Base-by-base conservation (phyloP, 2,113 vertebrate genomes). In the Heliornis fulica region DNA sequence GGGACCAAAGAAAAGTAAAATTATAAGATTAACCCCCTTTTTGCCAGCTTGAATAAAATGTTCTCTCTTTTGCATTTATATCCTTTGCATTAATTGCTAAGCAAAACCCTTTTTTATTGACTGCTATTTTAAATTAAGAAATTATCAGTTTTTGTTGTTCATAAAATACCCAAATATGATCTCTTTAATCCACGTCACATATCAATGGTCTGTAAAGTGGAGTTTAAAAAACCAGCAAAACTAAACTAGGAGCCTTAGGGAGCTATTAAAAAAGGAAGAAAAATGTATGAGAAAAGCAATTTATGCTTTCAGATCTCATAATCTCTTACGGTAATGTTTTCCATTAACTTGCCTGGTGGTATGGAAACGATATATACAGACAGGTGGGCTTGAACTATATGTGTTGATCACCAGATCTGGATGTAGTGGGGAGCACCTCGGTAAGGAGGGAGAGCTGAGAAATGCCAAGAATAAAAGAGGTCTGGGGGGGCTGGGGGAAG, bases 341-440 rank as follows among this genome's bases (percentile, higher is more conserved):
- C 66, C 38, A 66, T 63, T 70, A 60, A 28, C n/a, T 4, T 38
- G 48, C 15, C 45, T 60, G 23, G 22, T 10, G 3, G 22, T 21
- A 78, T 11, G 17, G 87, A 71, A 83, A 88, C 4, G 4, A 9
- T 31, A 28, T 36, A 72, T 38, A 32, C 40, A 40, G 22, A 46
- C 4, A 26, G 31, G 57, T 0, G 7, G 43, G 15, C 22, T 75
- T n/a, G 46, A 81, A 66, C 11, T 2, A 1, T 16, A 8, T 31
- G 8, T 6, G 16, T 5, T 56, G 36, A 77, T 76, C 28, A 61
- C 10, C 10, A 28, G 53, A 61, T 48, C 9, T 25, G 36, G 69
- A 53, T 46, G 34, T 13, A 45, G 5, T 10, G 0, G 15, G 34
- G 3, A 78, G 25, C 23, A 53, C 11, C n/a, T 51, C 1, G 2